Evolutionary conservation across 2,888 invertebrate genomes (phyloP), one percentile per base, ranked within the genome.

Genomic region (Chrysina gloriosa): DNA sequence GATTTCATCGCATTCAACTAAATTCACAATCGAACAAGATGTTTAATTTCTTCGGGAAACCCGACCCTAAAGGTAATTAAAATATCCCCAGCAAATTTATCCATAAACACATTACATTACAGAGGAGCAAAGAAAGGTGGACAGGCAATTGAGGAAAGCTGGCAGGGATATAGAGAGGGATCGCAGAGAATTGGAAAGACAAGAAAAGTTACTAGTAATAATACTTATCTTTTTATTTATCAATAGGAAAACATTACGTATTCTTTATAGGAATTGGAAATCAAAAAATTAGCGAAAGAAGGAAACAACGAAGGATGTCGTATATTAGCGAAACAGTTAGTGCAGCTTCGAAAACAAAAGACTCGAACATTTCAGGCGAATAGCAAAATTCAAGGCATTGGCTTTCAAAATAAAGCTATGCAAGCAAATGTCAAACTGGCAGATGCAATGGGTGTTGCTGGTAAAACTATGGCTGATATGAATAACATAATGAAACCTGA

Each of bases 381-480:
- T 67, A 93, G 95, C 74, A 94, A 94, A 86, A 90, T 91, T 68
- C 84, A 85, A 71, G 86, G 89, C n/a, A 90, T 97, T 47, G 91
- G 93, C 71, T 89, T 91, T 63, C 94, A 95, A 76, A 93, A 95
- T 76, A 96, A 95, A 84, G 87, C 93, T 14, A 96, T 97, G 92
- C 92, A 92, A 14, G 94, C 96, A 0, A 96, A 95, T 82, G 88
- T 92, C 72, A 94, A 94, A 29, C 87, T 97, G 79, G 92, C 95
- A 0, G 90, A 90, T 68, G 95, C 95, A 0, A 95, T 97, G 94
- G 90, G 91, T 5, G 91, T 93, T 0, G 94, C 96, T 0, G 91
- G 95, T 0, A 92, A 94, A 84, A 93, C 96, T 0, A 96, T 97
- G 96, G 89, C 89, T 5, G 87, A 88, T 73, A 95, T 96, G 89